Evolutionary conservation across 2,113 vertebrate genomes (phyloP), one percentile per base, ranked within the genome.

Genomic region (Clarias magur): DNA sequence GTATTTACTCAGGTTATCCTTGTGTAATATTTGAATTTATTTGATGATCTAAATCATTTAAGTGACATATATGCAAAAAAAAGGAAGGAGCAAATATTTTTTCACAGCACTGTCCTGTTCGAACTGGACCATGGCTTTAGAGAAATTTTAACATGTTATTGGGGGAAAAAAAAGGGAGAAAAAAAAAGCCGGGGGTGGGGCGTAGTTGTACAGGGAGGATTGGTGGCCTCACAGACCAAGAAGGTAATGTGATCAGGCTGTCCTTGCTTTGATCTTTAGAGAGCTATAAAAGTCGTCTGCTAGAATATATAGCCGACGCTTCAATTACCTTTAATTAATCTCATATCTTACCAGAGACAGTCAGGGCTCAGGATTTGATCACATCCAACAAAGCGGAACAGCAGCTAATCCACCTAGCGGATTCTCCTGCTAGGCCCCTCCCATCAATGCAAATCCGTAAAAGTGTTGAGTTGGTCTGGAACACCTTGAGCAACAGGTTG

Each of bases 321-420:
- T 60, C 78, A 73, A 48, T 82, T 38, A 88, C 83, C 83, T 82
- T 80, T 42, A 57, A 82, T 88, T 88, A 86, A 89, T 88, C 85
- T 89, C 68, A 72, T 56, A 91, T 84, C 86, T 86, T 48, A 73
- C 53, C 75, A 63, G 48, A 87, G 82, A 57, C 65, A 82, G 82
- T 54, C 56, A 67, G 59, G 70, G 85, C 62, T 38, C 72, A 12
- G 25, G 76, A 78, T 59, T 67, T 59, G 73, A 72, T 82, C 78
- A 80, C 56, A 84, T 85, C 83, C 42, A 23, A 48, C 30, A 73
- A 67, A 83, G 57, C 10, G 23, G 8, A 27, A 62, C 42, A 67
- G 62, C 30, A 70, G 27, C 62, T 57, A 11, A 15, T 56, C 59
- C 85, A 87, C 23, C 38, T 72, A 79, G 59, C 60, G 82, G 56